Conservation (phyloP, 2,797 vertebrate genomes). For the Channa striata region DNA sequence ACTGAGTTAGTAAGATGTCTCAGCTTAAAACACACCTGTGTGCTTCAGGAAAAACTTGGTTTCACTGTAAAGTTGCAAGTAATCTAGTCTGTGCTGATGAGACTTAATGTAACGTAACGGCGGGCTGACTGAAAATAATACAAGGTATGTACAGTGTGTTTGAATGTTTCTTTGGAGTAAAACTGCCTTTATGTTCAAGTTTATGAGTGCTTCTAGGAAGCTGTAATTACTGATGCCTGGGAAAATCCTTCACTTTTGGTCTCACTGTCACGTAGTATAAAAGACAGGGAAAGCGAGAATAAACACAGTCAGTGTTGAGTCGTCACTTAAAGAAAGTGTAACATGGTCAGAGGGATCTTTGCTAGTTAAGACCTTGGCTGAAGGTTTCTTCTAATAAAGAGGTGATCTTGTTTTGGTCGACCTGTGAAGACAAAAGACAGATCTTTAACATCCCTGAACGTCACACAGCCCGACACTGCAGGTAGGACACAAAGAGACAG, state of each 20-base stretch:
- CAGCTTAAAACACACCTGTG: slow-evolving; percentile 29
- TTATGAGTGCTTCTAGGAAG: slow-evolving; percentile 17
- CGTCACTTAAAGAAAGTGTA: slow-evolving; percentile 84
- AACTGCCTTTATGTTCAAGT: slow-evolving; percentile 25
- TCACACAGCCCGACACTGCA: background rate
- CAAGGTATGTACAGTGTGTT: background rate
- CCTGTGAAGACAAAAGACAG: slow-evolving; percentile 76
- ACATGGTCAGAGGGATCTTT: slow-evolving; percentile 85
- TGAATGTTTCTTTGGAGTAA: slow-evolving; percentile 37
- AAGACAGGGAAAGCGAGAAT: slow-evolving; percentile 3
- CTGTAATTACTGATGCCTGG: too few species aligned
- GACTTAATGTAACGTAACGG: slow-evolving; percentile 1
- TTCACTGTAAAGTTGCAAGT: slow-evolving; percentile 26
- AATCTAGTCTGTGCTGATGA: slow-evolving; percentile 6
- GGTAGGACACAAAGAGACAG: background rate
- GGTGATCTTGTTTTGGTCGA: slow-evolving; percentile 91
- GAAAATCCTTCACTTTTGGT: slow-evolving; percentile 49
- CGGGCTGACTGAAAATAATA: background rate
- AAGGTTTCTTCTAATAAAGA: slow-evolving; percentile 95
- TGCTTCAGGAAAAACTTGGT: slow-evolving; percentile 16
- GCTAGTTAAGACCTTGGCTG: slow-evolving; percentile 89
- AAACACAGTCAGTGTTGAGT: slow-evolving; percentile 24
- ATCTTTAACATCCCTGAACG: slow-evolving; percentile 10
- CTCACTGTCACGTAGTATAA: slow-evolving; percentile 38
- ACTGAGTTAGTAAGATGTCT: slow-evolving; percentile 12